These are phyloP conservation scores for Halcyon leucocephala DNA, from an alignment of 2,797 vertebrate species.

Conservation along the genomic window DNA sequence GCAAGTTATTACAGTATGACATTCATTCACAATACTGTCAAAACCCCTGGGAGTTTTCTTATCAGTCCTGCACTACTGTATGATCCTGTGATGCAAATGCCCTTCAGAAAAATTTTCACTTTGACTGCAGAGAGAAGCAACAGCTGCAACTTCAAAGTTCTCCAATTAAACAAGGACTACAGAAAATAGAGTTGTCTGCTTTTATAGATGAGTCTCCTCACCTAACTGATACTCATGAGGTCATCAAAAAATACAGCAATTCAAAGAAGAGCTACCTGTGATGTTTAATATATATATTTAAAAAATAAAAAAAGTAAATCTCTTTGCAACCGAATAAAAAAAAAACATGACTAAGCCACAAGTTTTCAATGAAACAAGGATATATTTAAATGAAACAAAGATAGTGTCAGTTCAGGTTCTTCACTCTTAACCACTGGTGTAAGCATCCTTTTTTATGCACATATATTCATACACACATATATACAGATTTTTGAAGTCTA, in stretches of 20 bases:
- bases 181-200: background rate
- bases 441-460: background rate
- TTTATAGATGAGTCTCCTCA: background rate
- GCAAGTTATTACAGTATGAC: background rate
- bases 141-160: background rate
- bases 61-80: background rate
- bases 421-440: background rate
- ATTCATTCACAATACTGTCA: background rate
- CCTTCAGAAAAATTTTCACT: background rate
- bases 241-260: background rate
- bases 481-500: background rate
- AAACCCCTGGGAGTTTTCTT: background rate
- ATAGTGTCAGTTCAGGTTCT: background rate
- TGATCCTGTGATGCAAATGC: background rate
- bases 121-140: background rate
- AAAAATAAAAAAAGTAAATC: background rate
- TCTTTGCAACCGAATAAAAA: background rate
- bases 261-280: background rate
- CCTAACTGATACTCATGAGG: background rate
- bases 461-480: background rate
- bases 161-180: background rate
- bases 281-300: background rate
- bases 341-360: background rate
- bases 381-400: background rate
- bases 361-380: background rate